Percentiles rank a stretch among this genome's conserved stretches.
phyloP scores from a whole-genome alignment of 1,140 invertebrate genomes.

The Ridgeia piscesae region DNA sequence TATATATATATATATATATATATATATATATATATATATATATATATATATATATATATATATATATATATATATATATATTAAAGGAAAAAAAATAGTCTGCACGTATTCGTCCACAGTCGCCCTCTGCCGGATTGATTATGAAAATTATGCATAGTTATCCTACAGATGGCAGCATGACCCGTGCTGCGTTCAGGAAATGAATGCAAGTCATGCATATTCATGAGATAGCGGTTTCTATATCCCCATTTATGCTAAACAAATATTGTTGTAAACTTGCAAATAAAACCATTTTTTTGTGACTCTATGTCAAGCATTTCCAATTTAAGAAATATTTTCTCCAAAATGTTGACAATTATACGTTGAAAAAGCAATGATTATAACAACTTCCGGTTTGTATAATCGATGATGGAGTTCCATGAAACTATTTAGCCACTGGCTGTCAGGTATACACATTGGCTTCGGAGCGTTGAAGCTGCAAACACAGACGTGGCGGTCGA shows the following conservation, averaged over 20 bases:
- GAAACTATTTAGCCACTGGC: neutral
- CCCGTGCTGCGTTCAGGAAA: neutral
- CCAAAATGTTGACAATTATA: neutral
- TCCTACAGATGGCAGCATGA: neutral
- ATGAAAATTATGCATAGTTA: neutral
- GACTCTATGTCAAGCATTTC: neutral
- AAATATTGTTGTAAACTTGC: neutral
- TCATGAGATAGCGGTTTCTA: neutral
- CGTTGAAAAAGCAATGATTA: neutral
- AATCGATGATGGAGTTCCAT: neutral
- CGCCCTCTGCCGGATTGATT: neutral
- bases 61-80: no score
- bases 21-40: no score
- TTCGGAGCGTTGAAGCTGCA: constrained; percentile 12
- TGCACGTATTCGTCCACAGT: neutral
- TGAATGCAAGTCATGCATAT: constrained; percentile 12
- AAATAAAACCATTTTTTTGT: neutral
- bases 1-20: no score
- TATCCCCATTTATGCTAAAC: neutral
- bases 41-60: no score
- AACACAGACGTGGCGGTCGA: constrained; percentile 3
- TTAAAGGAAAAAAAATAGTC: no score
- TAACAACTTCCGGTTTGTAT: constrained; percentile 11
- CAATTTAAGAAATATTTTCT: constrained; percentile 15
- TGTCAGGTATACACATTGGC: constrained; percentile 9